These are phyloP conservation scores for Tromatobia lineatoria DNA, from an alignment of 2,888 invertebrate species.

Conservation along the genomic window DNA sequence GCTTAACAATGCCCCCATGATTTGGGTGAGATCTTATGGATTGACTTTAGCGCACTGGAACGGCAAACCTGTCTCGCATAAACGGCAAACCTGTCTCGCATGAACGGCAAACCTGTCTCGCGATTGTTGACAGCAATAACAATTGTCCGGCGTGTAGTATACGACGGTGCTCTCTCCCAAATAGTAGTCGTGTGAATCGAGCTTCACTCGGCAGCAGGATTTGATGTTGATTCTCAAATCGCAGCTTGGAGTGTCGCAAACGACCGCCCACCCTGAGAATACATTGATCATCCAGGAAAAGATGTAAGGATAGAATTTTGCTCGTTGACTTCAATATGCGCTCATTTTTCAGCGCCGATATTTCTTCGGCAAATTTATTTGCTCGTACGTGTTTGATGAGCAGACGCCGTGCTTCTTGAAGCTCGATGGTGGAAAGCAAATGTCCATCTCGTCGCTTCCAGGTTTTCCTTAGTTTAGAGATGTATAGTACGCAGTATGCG, in stretches of 20 bases:
- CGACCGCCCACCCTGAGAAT: constrained; percentile 65
- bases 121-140: no score
- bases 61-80: no score
- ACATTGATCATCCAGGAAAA: constrained; percentile 45
- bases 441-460: background rate
- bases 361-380: background rate
- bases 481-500: constrained; percentile 41
- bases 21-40: constrained; percentile 28
- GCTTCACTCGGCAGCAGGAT: constrained; percentile 29
- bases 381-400: background rate
- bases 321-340: constrained; percentile 1
- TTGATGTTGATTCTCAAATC: constrained; percentile 37
- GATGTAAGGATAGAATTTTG: constrained; percentile 42
- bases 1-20: constrained; percentile 4
- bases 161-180: constrained; percentile 64
- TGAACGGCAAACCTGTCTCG: no score
- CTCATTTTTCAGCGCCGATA: background rate
- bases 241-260: constrained; percentile 19
- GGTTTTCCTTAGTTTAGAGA: constrained; percentile 24
- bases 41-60: constrained; percentile 59
- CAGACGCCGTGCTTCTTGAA: background rate
- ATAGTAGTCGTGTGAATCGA: constrained; percentile 49
- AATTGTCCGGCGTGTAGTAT: constrained; percentile 66
- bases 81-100: constrained; percentile 49
- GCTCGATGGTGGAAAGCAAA: no score